Evolutionary conservation across 2,888 invertebrate genomes (phyloP).

Genomic region (Macaria liturata): DNA sequence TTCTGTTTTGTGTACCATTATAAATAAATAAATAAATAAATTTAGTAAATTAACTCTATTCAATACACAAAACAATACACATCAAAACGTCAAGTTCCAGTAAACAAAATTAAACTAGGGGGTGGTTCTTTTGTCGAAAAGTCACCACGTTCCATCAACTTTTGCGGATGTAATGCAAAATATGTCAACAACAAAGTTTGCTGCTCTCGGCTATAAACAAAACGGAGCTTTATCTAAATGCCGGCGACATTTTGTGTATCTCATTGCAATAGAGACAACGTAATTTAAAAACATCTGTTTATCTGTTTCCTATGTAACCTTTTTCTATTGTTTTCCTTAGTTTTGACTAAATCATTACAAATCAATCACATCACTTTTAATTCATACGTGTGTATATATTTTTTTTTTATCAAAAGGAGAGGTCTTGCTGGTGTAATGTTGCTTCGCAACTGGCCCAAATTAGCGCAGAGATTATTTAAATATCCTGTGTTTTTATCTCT

Average conservation of each 20-base stretch:
- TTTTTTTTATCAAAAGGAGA: too few relatives aligned
- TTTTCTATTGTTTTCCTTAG: too few relatives aligned
- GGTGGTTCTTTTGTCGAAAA: slow-evolving; percentile 6
- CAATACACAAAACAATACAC: too few relatives aligned
- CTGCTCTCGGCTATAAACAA: slow-evolving; percentile 37
- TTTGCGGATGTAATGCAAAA: slow-evolving; percentile 5
- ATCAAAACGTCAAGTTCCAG: slow-evolving; percentile 8
- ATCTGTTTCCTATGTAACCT: slow-evolving; percentile 2
- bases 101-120: too few relatives aligned
- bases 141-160: slow-evolving; percentile 8
- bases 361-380: too few relatives aligned
- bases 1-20: too few relatives aligned
- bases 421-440: background rate
- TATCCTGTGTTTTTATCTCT: background rate
- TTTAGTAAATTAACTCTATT: too few relatives aligned
- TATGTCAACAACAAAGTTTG: slow-evolving; percentile 35
- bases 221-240: slow-evolving; percentile 39
- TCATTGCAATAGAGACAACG: too few relatives aligned
- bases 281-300: slow-evolving; percentile 10
- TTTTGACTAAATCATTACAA: too few relatives aligned
- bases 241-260: slow-evolving; percentile 13
- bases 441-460: slow-evolving; percentile 8
- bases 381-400: too few relatives aligned
- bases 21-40: too few relatives aligned
- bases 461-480: slow-evolving; percentile 11